Conservation (phyloP, 2,888 invertebrate species). For the Lasioglossum vierecki region DNA sequence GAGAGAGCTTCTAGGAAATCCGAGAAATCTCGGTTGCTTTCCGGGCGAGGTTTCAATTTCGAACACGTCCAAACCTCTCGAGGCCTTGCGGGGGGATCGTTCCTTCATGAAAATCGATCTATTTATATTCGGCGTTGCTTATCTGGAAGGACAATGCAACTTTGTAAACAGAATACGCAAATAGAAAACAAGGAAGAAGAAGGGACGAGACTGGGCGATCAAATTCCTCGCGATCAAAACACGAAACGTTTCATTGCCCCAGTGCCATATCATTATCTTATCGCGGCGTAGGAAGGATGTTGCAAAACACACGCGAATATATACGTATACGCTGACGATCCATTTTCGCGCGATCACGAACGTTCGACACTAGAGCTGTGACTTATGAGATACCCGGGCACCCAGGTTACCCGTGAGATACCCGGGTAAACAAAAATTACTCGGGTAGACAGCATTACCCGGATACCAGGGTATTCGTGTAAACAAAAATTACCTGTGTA, state of each 20-base stretch:
- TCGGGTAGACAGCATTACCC: too few species aligned
- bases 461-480: too few species aligned
- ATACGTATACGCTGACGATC: neutral
- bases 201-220: neutral
- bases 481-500: too few species aligned
- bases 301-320: constrained; percentile 23
- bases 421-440: too few species aligned
- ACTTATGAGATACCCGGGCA: too few species aligned
- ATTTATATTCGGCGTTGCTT: neutral
- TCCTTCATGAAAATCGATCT: neutral
- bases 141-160: neutral
- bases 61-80: neutral
- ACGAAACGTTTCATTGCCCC: constrained; percentile 19
- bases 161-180: neutral
- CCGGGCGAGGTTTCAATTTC: neutral
- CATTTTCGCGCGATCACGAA: constrained; percentile 9
- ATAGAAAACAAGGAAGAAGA: constrained; percentile 12
- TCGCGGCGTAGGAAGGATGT: constrained; percentile 25
- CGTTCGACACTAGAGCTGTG: neutral
- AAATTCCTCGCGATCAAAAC: constrained; percentile 20
- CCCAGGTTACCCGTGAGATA: too few species aligned
- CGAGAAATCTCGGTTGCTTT: constrained; percentile 41
- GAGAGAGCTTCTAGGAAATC: constrained; percentile 49
- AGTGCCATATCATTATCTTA: constrained; percentile 37
- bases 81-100: neutral